Evolutionary conservation across 2,113 vertebrate species (phyloP), one percentile per base, ranked within the genome.

Genomic region (Thamnophis sirtalis): DNA sequence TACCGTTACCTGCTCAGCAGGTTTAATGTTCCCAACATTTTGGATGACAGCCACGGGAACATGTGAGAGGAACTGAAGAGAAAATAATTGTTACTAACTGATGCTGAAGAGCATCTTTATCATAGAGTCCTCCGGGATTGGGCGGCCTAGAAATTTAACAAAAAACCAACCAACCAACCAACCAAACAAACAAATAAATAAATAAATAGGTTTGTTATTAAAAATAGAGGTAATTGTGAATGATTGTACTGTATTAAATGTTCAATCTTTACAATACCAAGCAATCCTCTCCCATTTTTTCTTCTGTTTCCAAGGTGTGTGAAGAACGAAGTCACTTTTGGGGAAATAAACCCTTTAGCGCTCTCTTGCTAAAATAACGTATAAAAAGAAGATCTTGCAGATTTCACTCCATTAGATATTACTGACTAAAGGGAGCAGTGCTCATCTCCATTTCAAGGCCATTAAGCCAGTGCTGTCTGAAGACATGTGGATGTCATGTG

Each of bases 1-100:
- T 87, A 90, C 51, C 92, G 54, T 93, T 95, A 94, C 93, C 93
- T 92, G 90, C 91, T 95, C 92, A 87, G 94, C 0, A 0, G 94
- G 94, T 94, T 94, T 93, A 51, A 88, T 94, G 94, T 93, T 95
- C 89, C 88, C 88, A 5, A n/a, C 84, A 26, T 49, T 94, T 94
- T 90, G 93, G 96, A 93, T 87, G 89, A 92, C 91, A 95, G 95
- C 96, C 96, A 96, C 91, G 85, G 89, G 90, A 95, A 95, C 94
- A 93, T 28, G 89, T 95, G 96, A 95, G 90, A 87, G 89, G 94
- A 90, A 86, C 86, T 90, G 26, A 91, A 93, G 89, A 68, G 90
- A 89, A 58, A 92, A 93, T 96, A 94, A 94, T 93, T 95, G 53
- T 63, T 94, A 90, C 92, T 89, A 92, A 94, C 80, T 92, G n/a